Percentiles rank a stretch among this genome's conserved stretches.
These are phyloP conservation scores for Muntiacus muntjak DNA, from an alignment of 2,113 vertebrate species.

Conservation along the genomic window DNA sequence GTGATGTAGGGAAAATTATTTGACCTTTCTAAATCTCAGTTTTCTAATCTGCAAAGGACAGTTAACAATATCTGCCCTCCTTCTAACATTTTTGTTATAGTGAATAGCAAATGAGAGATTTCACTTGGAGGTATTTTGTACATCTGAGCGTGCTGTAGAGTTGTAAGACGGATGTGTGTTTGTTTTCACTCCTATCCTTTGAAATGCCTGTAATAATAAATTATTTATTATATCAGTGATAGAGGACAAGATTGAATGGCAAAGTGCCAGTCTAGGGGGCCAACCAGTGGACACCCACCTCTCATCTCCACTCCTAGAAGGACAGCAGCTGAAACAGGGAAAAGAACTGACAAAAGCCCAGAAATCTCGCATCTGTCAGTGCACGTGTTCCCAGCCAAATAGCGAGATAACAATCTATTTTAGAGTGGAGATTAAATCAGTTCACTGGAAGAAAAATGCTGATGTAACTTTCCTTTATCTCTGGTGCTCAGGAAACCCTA, in stretches of 20 bases:
- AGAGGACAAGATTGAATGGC: background rate
- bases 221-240: background rate
- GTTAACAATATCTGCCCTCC: background rate
- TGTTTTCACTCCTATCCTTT: background rate
- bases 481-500: slow-evolving; percentile 1
- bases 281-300: background rate
- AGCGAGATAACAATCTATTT: background rate
- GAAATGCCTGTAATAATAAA: background rate
- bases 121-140: background rate
- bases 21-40: background rate
- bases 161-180: background rate
- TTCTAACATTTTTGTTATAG: background rate
- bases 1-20: background rate
- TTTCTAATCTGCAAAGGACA: background rate
- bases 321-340: background rate
- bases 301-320: background rate
- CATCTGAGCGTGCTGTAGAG: background rate
- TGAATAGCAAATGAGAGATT: background rate
- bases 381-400: background rate
- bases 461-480: background rate
- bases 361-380: background rate
- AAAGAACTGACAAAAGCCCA: background rate
- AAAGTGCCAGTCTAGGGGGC: background rate
- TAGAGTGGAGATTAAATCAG: background rate
- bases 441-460: slow-evolving; percentile 13